phyloP scores from a whole-genome alignment of 30 jellyfish, hydroid and myxozoan genomes.

The Hydra vulgaris region DNA sequence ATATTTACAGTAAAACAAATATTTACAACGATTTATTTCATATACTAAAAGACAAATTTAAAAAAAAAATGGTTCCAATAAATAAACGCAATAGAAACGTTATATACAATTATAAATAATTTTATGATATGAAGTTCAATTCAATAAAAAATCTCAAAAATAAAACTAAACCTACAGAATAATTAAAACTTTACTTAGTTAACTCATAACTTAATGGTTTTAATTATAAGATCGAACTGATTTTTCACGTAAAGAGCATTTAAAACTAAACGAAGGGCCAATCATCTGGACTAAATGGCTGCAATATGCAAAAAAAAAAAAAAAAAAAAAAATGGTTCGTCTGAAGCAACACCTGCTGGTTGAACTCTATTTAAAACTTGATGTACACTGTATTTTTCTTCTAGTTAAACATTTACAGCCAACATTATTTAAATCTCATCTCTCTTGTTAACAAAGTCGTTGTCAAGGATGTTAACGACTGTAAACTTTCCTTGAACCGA shows the following conservation, averaged over 20 bases:
- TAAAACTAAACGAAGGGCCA: too few relatives aligned
- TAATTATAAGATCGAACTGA: too few relatives aligned
- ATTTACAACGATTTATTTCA: background rate
- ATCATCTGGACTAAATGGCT: background rate
- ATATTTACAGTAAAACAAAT: background rate
- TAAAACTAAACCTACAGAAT: too few relatives aligned
- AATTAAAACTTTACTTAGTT: too few relatives aligned
- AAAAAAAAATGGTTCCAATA: background rate
- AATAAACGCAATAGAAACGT: background rate
- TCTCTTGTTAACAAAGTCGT: conserved; percentile 25
- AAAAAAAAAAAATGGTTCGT: too few relatives aligned
- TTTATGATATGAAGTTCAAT: too few relatives aligned
- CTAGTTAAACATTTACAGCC: background rate
- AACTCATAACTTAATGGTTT: too few relatives aligned
- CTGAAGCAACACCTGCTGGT: background rate
- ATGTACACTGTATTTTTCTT: background rate
- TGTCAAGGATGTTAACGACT: conserved; percentile 14
- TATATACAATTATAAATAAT: background rate
- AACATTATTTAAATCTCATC: conserved; percentile 1
- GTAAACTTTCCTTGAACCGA: conserved; percentile 22
- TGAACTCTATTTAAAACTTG: too few relatives aligned
- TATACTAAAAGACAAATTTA: background rate
- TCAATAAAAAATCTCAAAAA: too few relatives aligned
- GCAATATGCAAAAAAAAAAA: background rate
- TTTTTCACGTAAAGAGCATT: too few relatives aligned